phyloP scores from a whole-genome alignment of 2,888 invertebrate species.

The Eurois occulta region DNA sequence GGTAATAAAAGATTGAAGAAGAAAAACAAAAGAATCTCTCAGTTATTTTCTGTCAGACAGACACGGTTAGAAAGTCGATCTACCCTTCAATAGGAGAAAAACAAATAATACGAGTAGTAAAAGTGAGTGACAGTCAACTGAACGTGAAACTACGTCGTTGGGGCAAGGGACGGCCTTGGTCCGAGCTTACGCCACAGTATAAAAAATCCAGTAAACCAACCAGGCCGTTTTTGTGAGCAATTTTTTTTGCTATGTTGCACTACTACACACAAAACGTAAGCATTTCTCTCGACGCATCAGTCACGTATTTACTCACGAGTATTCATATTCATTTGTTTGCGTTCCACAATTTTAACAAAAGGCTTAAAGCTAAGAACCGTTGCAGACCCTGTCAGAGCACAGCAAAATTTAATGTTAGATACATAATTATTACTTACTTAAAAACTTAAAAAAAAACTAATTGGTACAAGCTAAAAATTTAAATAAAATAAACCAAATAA shows the following conservation, averaged over 20 bases:
- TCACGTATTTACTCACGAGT: no score
- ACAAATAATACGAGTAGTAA: conserved; percentile 30
- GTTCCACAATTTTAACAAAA: no score
- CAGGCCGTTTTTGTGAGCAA: not conserved
- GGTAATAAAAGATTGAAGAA: not conserved
- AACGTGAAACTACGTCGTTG: conserved; percentile 28
- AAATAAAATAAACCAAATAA: no score
- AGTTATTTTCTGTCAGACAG: not conserved
- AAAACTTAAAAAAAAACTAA: no score
- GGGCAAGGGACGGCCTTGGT: conserved; percentile 12
- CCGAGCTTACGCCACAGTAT: conserved; percentile 1
- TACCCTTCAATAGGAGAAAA: conserved; percentile 19
- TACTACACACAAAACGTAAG: not conserved
- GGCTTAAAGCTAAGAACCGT: no score
- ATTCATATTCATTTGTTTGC: no score
- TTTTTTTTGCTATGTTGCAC: not conserved
- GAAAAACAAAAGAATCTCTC: conserved; percentile 24
- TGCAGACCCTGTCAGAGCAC: no score
- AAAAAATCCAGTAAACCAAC: not conserved
- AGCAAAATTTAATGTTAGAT: no score
- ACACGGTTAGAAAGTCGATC: conserved; percentile 32
- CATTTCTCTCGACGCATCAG: not conserved
- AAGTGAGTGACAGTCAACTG: conserved; percentile 48
- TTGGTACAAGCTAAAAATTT: no score
- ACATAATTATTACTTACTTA: no score